Conservation (phyloP, 92 coral and sea anemone species). For the Bergia sp. region DNA sequence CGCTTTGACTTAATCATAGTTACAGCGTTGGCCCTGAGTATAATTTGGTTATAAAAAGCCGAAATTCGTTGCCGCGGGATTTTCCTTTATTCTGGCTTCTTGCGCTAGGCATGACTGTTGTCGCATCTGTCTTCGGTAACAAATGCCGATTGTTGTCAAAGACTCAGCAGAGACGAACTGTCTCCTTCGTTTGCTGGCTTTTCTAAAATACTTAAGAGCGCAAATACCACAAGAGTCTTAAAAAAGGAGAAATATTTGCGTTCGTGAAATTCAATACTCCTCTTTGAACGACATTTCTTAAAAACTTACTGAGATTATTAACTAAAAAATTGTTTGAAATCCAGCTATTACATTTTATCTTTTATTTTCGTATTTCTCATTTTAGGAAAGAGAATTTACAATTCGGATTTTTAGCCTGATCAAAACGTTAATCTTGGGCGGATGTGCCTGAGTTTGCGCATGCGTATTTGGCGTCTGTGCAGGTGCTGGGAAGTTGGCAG, state of each 20-base stretch:
- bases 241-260: conserved; percentile 29
- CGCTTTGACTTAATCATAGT: conserved; percentile 12
- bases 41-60: conserved; percentile 16
- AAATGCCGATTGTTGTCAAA: conserved; percentile 16
- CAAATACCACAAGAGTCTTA: conserved; percentile 28
- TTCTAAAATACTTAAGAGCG: conserved; percentile 21
- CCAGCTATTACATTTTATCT: background rate
- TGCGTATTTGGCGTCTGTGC: conserved; percentile 69
- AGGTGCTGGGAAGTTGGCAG: conserved; percentile 86
- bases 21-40: background rate
- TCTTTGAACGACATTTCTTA: background rate
- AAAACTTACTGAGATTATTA: background rate
- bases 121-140: conserved; percentile 41
- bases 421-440: conserved; percentile 63
- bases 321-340: background rate
- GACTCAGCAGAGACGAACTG: conserved; percentile 44
- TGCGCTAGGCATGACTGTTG: conserved; percentile 4
- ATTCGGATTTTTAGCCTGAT: conserved; percentile 34
- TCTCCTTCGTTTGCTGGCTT: conserved; percentile 27
- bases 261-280: background rate
- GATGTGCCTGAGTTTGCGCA: conserved; percentile 67
- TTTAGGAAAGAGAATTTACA: background rate
- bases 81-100: background rate
- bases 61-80: conserved; percentile 3
- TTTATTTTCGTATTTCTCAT: background rate